Evolutionary conservation across 2,888 invertebrate species (phyloP).

Genomic region (Orthosia gracilis): DNA sequence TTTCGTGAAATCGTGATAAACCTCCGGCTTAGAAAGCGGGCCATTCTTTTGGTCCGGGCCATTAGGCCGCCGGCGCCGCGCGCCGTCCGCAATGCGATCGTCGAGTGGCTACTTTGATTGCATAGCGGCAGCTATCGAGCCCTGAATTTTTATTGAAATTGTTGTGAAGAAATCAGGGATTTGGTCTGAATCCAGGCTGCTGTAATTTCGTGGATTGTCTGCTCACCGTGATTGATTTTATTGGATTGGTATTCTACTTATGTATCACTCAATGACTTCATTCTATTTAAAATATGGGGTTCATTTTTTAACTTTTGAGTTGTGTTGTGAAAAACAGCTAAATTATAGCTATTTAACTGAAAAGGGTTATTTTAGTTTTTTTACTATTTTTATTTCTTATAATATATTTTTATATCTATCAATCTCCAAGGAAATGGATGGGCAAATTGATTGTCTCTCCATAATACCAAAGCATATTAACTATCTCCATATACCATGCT

Average conservation of each 20-base stretch:
- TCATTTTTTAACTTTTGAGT: background rate
- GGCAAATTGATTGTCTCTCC: too few relatives aligned
- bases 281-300: background rate
- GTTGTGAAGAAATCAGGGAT: conserved; percentile 49
- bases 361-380: too few relatives aligned
- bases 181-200: conserved; percentile 21
- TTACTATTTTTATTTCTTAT: too few relatives aligned
- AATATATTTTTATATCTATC: too few relatives aligned
- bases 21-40: conserved; percentile 47
- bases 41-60: conserved; percentile 52
- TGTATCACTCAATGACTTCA: background rate
- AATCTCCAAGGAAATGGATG: too few relatives aligned
- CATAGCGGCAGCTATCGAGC: conserved; percentile 57
- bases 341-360: too few relatives aligned
- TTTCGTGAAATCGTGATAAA: conserved; percentile 66
- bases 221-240: conserved; percentile 32
- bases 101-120: conserved; percentile 65
- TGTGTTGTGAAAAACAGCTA: too few relatives aligned
- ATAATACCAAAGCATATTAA: too few relatives aligned
- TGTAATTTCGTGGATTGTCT: conserved; percentile 39
- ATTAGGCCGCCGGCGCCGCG: conserved; percentile 45
- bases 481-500: too few relatives aligned
- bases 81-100: conserved; percentile 55
- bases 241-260: conserved; percentile 25
- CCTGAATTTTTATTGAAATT: conserved; percentile 62